Evolutionary conservation across 2,888 invertebrate genomes (phyloP).

Genomic region (Zele albiditarsus): DNA sequence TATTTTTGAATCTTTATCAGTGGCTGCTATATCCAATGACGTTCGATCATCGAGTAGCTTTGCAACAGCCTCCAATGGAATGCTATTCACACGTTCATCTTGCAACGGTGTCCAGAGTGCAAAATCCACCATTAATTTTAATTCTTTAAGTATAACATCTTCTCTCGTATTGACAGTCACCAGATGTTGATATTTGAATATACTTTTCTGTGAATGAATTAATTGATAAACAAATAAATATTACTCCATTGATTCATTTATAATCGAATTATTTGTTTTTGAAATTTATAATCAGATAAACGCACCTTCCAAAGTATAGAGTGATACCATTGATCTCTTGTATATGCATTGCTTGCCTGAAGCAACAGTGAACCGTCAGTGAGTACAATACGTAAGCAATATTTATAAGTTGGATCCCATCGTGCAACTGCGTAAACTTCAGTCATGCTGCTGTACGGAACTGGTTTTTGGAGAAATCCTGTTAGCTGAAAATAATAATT

Average conservation of each 20-base stretch:
- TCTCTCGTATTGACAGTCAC: slow-evolving; percentile 80
- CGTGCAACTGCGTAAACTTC: slow-evolving; percentile 85
- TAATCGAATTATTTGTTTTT: background rate
- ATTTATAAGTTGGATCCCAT: slow-evolving; percentile 87
- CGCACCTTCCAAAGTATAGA: slow-evolving; percentile 86
- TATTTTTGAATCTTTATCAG: slow-evolving; percentile 40
- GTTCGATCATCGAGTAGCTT: slow-evolving; percentile 78
- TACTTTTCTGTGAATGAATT: slow-evolving; percentile 78
- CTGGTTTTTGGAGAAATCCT: slow-evolving; percentile 79
- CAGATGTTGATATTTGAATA: slow-evolving; percentile 82
- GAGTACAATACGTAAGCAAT: slow-evolving; percentile 84
- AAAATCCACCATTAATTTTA: slow-evolving; percentile 86
- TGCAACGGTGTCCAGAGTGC: slow-evolving; percentile 84
- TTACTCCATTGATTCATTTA: background rate
- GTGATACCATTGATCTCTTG: slow-evolving; percentile 88
- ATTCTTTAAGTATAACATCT: slow-evolving; percentile 83
- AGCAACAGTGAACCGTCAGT: slow-evolving; percentile 83
- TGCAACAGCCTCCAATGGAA: slow-evolving; percentile 83
- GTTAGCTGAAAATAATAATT: slow-evolving; percentile 74
- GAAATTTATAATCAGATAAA: slow-evolving; percentile 9
- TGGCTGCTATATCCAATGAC: slow-evolving; percentile 3
- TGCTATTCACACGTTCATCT: slow-evolving; percentile 83
- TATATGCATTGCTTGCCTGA: slow-evolving; percentile 84
- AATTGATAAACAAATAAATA: background rate
- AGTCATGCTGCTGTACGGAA: slow-evolving; percentile 83